These are phyloP conservation scores for Megamerina dolium DNA, from an alignment of 2,888 invertebrate genomes.

Conservation along the genomic window DNA sequence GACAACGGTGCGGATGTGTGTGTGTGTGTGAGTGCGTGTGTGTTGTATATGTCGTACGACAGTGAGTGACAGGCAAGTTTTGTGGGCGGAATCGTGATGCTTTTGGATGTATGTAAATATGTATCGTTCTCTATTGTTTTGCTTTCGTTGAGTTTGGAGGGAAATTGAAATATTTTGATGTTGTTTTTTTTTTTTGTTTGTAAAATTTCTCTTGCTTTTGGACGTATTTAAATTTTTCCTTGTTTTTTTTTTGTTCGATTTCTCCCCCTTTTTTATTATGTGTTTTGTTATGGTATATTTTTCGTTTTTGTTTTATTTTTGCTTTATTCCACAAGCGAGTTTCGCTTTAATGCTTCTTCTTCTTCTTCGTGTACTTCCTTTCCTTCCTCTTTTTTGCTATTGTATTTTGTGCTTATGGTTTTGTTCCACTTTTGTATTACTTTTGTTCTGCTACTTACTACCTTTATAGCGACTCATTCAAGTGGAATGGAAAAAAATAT, in stretches of 20 bases:
- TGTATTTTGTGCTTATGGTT: too few relatives aligned
- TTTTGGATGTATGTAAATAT: too few relatives aligned
- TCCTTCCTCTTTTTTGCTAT: too few relatives aligned
- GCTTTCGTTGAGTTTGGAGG: constrained; percentile 35
- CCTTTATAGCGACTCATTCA: constrained; percentile 17
- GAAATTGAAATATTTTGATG: constrained; percentile 28
- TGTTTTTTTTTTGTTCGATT: constrained; percentile 6
- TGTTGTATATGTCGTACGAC: too few relatives aligned
- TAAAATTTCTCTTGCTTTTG: constrained; percentile 14
- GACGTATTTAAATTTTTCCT: constrained; percentile 20
- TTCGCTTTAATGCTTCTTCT: too few relatives aligned
- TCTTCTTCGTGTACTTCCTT: too few relatives aligned
- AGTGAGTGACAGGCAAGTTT: too few relatives aligned
- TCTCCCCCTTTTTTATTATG: constrained; percentile 19
- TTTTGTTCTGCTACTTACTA: too few relatives aligned
- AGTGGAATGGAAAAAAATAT: constrained; percentile 11
- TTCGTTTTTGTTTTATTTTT: constrained; percentile 13
- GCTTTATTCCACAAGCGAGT: constrained; percentile 17
- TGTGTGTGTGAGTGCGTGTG: too few relatives aligned
- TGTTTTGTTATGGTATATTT: constrained; percentile 18
- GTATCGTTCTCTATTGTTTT: too few relatives aligned
- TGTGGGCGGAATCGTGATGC: too few relatives aligned
- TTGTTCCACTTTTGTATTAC: too few relatives aligned
- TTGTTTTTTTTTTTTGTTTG: constrained; percentile 15
- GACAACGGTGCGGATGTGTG: constrained; percentile 5